Conservation (phyloP, 2,888 invertebrate genomes). For the Protodeltote pygarga region DNA sequence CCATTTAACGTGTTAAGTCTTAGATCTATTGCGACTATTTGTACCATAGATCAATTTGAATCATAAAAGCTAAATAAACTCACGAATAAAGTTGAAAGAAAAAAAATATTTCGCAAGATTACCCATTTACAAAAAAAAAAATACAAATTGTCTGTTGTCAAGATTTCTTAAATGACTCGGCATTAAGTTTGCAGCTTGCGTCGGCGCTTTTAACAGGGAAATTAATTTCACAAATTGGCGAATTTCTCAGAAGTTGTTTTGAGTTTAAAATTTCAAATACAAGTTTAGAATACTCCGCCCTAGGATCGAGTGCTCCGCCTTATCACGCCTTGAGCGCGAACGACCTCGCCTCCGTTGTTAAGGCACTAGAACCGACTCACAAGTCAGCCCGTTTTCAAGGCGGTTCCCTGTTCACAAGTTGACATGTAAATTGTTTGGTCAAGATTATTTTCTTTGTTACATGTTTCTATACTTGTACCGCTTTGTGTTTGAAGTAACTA, state of each 20-base stretch:
- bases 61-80: no score
- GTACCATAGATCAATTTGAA: no score
- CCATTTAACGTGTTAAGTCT: no score
- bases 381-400: slow-evolving; percentile 30
- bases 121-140: slow-evolving; percentile 12
- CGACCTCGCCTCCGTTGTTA: neutral
- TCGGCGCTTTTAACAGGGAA: slow-evolving; percentile 54
- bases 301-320: slow-evolving; percentile 69
- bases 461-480: slow-evolving; percentile 33
- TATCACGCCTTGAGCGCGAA: slow-evolving; percentile 67
- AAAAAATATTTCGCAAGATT: slow-evolving; percentile 1
- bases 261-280: slow-evolving; percentile 64
- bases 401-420: slow-evolving; percentile 41
- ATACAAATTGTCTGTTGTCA: slow-evolving; percentile 28
- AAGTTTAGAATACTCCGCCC: slow-evolving; percentile 62
- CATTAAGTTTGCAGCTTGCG: slow-evolving; percentile 55
- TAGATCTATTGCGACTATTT: no score
- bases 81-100: neutral
- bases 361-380: neutral
- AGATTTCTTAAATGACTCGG: slow-evolving; percentile 45
- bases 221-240: slow-evolving; percentile 77
- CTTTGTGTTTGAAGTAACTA: slow-evolving; percentile 40
- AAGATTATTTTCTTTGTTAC: slow-evolving; percentile 61
- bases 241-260: slow-evolving; percentile 62
- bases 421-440: slow-evolving; percentile 73